These are phyloP conservation scores for Odontamblyopus lacepedii DNA, from an alignment of 2,797 vertebrate genomes.

Conservation along the genomic window DNA sequence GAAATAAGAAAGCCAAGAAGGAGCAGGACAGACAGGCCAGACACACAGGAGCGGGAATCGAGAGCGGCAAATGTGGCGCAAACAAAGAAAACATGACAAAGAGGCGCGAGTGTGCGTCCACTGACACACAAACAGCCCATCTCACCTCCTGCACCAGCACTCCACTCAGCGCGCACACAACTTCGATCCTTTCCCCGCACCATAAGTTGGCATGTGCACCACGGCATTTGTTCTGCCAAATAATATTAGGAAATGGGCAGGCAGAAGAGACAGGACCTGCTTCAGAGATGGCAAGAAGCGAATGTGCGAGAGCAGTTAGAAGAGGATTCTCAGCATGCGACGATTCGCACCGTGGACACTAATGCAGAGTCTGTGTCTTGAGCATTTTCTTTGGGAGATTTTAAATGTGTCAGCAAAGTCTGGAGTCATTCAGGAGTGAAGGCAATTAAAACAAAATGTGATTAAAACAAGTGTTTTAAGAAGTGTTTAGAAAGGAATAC, in stretches of 20 bases:
- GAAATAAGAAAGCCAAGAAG: constrained; percentile 68
- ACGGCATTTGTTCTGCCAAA: constrained; percentile 74
- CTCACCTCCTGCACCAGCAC: constrained; percentile 70
- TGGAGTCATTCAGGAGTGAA: constrained; percentile 27
- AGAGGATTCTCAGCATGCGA: constrained; percentile 48
- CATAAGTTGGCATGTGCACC: constrained; percentile 64
- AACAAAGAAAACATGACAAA: constrained; percentile 75
- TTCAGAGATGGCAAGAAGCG: constrained; percentile 62
- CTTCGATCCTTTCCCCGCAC: constrained; percentile 57
- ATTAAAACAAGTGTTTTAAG: constrained; percentile 36
- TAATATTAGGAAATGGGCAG: constrained; percentile 75
- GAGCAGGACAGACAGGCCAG: constrained; percentile 70
- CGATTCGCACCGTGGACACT: constrained; percentile 53
- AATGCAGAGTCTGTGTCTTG: constrained; percentile 51
- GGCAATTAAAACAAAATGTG: constrained; percentile 23
- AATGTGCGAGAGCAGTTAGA: constrained; percentile 59
- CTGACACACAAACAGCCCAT: constrained; percentile 67
- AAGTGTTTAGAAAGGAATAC: constrained; percentile 33
- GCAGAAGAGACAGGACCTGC: constrained; percentile 69
- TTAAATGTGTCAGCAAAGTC: constrained; percentile 42
- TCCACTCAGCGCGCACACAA: constrained; percentile 66
- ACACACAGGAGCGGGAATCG: constrained; percentile 64
- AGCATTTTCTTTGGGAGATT: constrained; percentile 48
- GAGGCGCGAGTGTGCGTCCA: constrained; percentile 61
- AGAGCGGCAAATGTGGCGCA: constrained; percentile 59